phyloP scores from a whole-genome alignment of 2,797 vertebrate genomes.

The Cossypha dichroa region DNA sequence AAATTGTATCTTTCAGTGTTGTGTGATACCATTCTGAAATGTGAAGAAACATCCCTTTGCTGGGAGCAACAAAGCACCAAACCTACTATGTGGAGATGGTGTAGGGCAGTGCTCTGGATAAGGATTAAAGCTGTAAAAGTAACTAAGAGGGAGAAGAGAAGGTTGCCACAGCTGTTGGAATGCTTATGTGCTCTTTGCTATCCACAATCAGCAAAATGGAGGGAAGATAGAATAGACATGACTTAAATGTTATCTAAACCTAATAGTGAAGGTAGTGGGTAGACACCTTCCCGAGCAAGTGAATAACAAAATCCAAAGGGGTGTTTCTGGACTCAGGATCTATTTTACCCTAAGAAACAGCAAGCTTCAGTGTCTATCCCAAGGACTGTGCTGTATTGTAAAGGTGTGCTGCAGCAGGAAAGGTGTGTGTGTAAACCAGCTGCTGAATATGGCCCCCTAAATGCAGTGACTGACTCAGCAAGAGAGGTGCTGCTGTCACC shows the following conservation, averaged over 20 bases:
- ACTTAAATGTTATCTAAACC: neutral
- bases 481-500: neutral
- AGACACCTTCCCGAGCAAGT: neutral
- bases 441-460: neutral
- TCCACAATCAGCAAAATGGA: neutral
- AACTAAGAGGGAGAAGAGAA: neutral
- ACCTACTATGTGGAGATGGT: neutral
- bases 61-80: neutral
- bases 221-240: neutral
- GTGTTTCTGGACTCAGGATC: neutral
- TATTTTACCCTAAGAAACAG: neutral
- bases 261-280: neutral
- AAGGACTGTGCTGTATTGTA: neutral
- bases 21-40: neutral
- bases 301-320: neutral
- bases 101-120: neutral
- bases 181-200: neutral
- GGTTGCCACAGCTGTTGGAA: neutral
- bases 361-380: neutral
- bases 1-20: neutral
- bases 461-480: neutral
- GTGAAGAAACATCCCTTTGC: neutral
- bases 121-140: neutral
- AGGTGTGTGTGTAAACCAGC: neutral
- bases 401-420: neutral